Conservation (phyloP, 2,797 vertebrate genomes). For the Myotis vivesi region DNA sequence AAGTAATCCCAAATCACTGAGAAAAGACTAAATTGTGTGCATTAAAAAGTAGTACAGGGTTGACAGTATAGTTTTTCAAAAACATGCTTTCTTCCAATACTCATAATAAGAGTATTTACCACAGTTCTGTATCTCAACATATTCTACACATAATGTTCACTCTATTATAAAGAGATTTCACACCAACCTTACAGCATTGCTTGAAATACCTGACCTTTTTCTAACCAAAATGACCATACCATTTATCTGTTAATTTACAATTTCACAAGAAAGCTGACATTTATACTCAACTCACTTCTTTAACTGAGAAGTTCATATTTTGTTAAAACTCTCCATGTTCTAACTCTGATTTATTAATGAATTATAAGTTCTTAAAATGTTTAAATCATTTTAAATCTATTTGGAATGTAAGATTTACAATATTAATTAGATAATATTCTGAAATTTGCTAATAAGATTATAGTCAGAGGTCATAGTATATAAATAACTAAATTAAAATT, state of each 20-base stretch:
- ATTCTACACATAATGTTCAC: neutral
- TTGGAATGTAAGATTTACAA: conserved; percentile 2
- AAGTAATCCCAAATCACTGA: neutral
- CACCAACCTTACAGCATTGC: neutral
- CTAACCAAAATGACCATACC: neutral
- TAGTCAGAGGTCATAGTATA: neutral
- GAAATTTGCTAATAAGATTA: conserved; percentile 27
- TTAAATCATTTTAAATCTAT: conserved; percentile 27
- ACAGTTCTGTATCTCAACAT: neutral
- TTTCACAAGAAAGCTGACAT: neutral
- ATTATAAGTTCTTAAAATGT: neutral
- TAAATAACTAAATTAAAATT: conserved; percentile 10
- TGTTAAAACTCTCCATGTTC: neutral
- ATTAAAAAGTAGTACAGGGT: neutral
- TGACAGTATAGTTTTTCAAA: neutral
- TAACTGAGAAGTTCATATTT: neutral
- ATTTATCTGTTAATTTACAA: neutral
- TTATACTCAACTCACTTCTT: neutral
- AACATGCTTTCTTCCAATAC: neutral
- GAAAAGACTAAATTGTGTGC: neutral
- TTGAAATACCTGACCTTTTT: neutral
- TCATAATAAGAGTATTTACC: neutral
- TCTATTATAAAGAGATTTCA: neutral
- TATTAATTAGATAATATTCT: neutral
- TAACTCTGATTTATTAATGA: conserved; percentile 4